These are phyloP conservation scores for Bradypodion ventrale DNA, from an alignment of 2,797 vertebrate species.

Conservation along the genomic window DNA sequence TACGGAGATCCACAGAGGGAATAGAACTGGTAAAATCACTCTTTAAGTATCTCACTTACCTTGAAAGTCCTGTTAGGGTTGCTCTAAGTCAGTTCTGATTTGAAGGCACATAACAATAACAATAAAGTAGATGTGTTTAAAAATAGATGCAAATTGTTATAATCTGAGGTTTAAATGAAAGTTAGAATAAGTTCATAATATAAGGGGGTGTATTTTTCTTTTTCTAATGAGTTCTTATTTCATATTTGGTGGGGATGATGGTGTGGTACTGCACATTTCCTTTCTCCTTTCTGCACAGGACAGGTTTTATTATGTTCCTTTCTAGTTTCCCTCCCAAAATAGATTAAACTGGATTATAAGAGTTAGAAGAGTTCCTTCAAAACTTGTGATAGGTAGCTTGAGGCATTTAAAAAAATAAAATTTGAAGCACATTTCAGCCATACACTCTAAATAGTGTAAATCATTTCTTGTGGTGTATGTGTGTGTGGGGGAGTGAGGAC, in stretches of 20 bases:
- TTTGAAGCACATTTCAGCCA: background rate
- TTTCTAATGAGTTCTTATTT: background rate
- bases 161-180: conserved; percentile 25
- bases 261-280: background rate
- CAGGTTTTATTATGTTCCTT: background rate
- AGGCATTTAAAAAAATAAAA: too few species aligned
- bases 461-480: too few species aligned
- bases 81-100: too few species aligned
- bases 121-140: conserved; percentile 50
- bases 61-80: too few species aligned
- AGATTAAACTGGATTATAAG: background rate
- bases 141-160: conserved; percentile 42
- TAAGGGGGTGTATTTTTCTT: background rate
- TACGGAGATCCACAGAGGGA: too few species aligned
- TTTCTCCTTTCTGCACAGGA: background rate
- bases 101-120: too few species aligned
- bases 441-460: background rate
- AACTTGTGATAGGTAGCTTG: too few species aligned
- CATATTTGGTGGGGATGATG: background rate
- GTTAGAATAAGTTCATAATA: background rate
- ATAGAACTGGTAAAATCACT: too few species aligned
- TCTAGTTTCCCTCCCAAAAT: background rate
- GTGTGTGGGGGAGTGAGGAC: too few species aligned
- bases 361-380: background rate
- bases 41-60: too few species aligned